phyloP scores from a whole-genome alignment of 1,140 invertebrate species.

The Drosophila ambigua region DNA sequence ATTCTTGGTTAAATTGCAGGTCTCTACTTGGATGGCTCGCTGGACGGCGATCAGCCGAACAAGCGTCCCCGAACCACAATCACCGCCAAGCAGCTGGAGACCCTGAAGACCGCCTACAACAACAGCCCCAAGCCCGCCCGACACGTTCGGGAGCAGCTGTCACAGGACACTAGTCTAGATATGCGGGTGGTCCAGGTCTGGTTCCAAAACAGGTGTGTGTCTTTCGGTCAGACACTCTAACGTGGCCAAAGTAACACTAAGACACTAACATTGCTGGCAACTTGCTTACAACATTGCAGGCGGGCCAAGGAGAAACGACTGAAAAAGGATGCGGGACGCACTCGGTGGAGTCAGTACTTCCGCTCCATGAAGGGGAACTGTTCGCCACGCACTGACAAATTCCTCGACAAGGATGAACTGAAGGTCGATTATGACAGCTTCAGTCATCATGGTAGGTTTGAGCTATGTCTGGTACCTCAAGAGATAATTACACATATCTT shows the following conservation, averaged over 20 bases:
- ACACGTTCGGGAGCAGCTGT: slow-evolving; percentile 98
- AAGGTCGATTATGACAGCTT: slow-evolving; percentile 94
- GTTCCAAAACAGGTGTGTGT: slow-evolving; percentile 94
- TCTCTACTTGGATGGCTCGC: slow-evolving; percentile 87
- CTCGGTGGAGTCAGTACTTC: slow-evolving; percentile 98
- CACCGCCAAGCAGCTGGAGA: slow-evolving; percentile 99
- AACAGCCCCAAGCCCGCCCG: slow-evolving; percentile 99
- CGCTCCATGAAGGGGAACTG: slow-evolving; percentile 93
- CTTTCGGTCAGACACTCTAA: slow-evolving; percentile 81
- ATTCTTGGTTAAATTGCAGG: slow-evolving; percentile 35
- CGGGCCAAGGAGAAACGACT: slow-evolving; percentile 98
- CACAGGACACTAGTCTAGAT: slow-evolving; percentile 98
- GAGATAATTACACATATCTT: not conserved
- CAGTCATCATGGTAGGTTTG: slow-evolving; percentile 91
- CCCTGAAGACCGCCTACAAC: slow-evolving; percentile 98
- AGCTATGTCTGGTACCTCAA: no score
- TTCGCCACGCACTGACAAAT: slow-evolving; percentile 89
- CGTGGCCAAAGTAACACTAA: no score
- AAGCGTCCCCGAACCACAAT: slow-evolving; percentile 99
- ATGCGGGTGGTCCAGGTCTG: slow-evolving; percentile 99
- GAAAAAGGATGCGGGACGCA: slow-evolving; percentile 98
- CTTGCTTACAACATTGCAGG: slow-evolving; percentile 86
- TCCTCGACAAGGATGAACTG: slow-evolving; percentile 93
- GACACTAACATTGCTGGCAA: slow-evolving; percentile 79
- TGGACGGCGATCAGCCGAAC: slow-evolving; percentile 96